phyloP scores from a whole-genome alignment of 2,797 vertebrate genomes.

The Clarias laeviceps region DNA sequence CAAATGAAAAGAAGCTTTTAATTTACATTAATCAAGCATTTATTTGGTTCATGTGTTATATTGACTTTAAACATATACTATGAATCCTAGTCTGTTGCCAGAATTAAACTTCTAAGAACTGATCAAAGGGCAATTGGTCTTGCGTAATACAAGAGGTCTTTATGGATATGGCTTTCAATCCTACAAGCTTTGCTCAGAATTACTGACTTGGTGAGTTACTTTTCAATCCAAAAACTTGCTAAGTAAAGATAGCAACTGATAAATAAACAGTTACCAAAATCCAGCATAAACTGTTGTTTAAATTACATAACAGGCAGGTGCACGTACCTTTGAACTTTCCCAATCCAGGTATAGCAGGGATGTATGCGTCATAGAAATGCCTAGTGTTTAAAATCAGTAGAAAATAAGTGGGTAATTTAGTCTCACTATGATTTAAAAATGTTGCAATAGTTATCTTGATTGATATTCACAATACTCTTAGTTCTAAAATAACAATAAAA shows the following conservation, averaged over 20 bases:
- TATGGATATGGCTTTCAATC: neutral
- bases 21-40: neutral
- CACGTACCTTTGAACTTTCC: conserved; percentile 68
- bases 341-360: conserved; percentile 69
- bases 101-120: neutral
- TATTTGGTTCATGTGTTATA: neutral
- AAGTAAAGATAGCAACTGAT: neutral
- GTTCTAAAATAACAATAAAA: neutral
- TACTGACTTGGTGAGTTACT: neutral
- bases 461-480: neutral
- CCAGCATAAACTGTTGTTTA: neutral
- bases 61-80: neutral
- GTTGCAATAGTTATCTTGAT: neutral
- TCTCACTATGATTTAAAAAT: neutral
- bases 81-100: neutral
- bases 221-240: neutral
- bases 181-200: neutral
- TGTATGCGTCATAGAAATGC: conserved; percentile 67
- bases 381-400: conserved; percentile 48
- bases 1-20: neutral
- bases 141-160: conserved; percentile 11
- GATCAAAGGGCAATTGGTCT: conserved; percentile 13
- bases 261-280: neutral
- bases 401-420: conserved; percentile 23
- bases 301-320: conserved; percentile 10